phyloP scores from a whole-genome alignment of 2,113 vertebrate genomes.

The Sinocyclocheilus anophthalmus region DNA sequence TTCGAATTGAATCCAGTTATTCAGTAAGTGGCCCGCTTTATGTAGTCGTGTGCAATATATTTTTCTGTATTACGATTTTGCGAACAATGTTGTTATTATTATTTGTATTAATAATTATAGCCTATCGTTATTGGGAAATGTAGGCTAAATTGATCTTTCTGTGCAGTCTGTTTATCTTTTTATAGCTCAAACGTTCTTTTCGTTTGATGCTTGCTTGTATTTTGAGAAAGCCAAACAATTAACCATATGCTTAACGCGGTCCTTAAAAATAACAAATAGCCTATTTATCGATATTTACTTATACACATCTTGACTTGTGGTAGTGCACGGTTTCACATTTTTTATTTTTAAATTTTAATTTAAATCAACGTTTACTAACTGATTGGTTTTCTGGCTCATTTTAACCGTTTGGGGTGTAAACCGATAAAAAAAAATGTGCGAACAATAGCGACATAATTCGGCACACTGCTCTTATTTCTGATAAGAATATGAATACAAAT shows the following conservation, averaged over 20 bases:
- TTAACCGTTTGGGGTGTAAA: not conserved
- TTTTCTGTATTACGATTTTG: not conserved
- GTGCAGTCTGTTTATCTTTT: not conserved
- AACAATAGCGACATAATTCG: not conserved
- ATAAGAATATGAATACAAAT: not conserved
- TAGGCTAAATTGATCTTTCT: not conserved
- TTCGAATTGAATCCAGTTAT: slow-evolving; percentile 16
- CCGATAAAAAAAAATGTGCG: not conserved
- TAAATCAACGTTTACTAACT: not conserved
- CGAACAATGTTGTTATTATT: slow-evolving; percentile 26
- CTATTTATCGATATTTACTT: not conserved
- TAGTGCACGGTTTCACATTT: not conserved
- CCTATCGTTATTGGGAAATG: not conserved
- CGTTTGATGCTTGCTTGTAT: not conserved
- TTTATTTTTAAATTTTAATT: not conserved
- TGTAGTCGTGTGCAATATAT: slow-evolving; percentile 36
- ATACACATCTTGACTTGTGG: not conserved
- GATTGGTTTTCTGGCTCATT: not conserved
- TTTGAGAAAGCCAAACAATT: not conserved
- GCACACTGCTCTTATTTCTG: not conserved
- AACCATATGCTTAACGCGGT: too few species aligned
- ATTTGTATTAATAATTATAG: slow-evolving; percentile 8
- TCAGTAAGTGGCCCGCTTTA: slow-evolving; percentile 48
- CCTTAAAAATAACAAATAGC: not conserved
- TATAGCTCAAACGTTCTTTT: not conserved